Conservation (phyloP, 1,140 invertebrate species). For the Eueides isabella region DNA sequence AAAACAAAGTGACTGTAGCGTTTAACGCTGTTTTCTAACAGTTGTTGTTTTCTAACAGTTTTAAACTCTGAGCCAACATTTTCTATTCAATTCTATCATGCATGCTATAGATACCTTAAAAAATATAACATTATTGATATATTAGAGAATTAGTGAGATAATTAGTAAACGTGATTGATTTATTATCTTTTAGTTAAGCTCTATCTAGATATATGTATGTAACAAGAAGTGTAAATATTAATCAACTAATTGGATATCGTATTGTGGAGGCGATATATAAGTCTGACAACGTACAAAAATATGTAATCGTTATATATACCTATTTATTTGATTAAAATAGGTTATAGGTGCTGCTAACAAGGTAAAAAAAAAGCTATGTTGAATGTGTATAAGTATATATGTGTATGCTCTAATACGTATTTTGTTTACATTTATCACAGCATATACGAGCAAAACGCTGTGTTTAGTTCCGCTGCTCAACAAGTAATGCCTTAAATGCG, state of each 20-base stretch:
- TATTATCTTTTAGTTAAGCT: neutral
- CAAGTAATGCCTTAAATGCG: no score
- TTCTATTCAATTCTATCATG: no score
- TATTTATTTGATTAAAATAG: neutral
- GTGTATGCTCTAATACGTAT: no score
- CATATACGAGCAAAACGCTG: no score
- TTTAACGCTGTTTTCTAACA: no score
- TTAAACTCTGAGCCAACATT: no score
- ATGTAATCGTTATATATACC: neutral
- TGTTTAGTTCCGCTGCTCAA: no score
- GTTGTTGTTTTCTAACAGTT: no score
- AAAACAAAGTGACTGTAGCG: no score
- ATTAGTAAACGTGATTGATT: neutral
- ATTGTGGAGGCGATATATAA: neutral
- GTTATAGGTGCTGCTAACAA: neutral
- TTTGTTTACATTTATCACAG: no score
- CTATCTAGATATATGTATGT: neutral
- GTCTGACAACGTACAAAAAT: slow-evolving; percentile 6
- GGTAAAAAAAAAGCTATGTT: neutral
- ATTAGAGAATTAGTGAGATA: neutral
- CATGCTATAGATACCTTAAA: neutral
- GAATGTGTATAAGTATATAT: no score
- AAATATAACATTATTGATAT: neutral
- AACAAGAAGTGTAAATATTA: neutral
- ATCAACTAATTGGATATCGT: neutral